Base-by-base conservation (phyloP, 92 coral and sea anemone genomes). In the Parazoanthus darwini region DNA sequence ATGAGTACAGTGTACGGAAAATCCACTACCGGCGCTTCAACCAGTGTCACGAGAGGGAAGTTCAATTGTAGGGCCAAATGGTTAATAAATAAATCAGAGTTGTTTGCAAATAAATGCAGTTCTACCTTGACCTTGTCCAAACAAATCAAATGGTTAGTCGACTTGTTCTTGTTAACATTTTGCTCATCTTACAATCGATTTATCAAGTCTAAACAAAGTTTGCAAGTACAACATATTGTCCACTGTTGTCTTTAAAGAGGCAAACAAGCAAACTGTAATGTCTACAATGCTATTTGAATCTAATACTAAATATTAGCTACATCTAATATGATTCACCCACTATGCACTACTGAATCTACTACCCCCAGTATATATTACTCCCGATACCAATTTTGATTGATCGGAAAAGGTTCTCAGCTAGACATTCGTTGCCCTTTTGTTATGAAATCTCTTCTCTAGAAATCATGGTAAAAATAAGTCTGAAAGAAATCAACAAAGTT, bases 1-100 rank as follows among this genome's bases (percentile, higher is more conserved):
- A 54, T 2, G 3, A 54, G 59, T 54, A 2, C 14, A 20, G 18
- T 15, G 59, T 54, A 2, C 14, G 59, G 18, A 2, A 54, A 54
- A 1, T 20, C 59, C 59, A 54, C 59, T 14, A 11, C 3, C 14
- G 9, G 16, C 2, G 16, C 4, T 77, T 43, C 18, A 38, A 14
- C 80, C 42, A 77, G 46, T 8, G 4, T 42, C 43, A 77, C 59
- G 1, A 54, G 16, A 26, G 35, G 18, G 29, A 42, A 42, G 56
- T 8, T 20, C 46, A 38, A 77, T 15, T 46, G 66, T 26, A 10
- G 35, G 20, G 35, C 65, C 50, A 43, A n/a, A 29, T 44, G 58
- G 10, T 44, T 79, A 50, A 79, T 79, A 79, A 79, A 79, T 79
- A 79, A 43, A 77, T 54, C 66, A 11, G 66, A 79, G 39, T 20